Evolutionary conservation across 2,113 vertebrate species (phyloP), one percentile per base, ranked within the genome.

Genomic region (Parus major): DNA sequence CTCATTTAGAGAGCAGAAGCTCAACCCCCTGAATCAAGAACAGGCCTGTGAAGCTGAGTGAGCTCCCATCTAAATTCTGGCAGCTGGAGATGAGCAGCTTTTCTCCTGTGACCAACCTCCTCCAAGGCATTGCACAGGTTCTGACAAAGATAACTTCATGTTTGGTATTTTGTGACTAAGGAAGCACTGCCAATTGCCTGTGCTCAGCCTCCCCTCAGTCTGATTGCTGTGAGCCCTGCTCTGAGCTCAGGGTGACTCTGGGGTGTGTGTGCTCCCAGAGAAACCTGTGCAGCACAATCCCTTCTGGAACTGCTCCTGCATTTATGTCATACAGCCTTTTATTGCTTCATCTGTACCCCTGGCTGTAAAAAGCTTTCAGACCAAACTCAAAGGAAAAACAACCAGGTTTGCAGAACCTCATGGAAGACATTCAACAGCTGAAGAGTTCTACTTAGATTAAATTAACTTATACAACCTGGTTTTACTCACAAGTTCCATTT

Each of bases 311-410:
- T 56, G 60, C 23, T 52, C 59, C 10, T 46, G 28, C 41, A 17
- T 27, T 80, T 35, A 8, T 12, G 28, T 11, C 8, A 47, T 0
- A 5, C 1, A 1, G 29, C 2, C 3, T 83, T 49, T 47, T 18
- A 49, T 8, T 73, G 14, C 55, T 84, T 49, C 41, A 28, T 44
- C 46, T 69, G 15, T 12, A 50, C 10, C 50, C 7, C 50, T 49
- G 8, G 2, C n/a, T 52, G 47, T 15, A 86, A 55, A 47, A 33
- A 64, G 41, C 15, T 50, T 39, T 70, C 18, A 42, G 1, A 55
- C 4, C 21, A 71, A 90, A 41, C 36, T 17, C 46, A 29, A 46
- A 83, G 59, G n/a, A 57, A 61, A 86, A 39, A 0, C 56, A 55
- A 27, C 5, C 22, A 18, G 5, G 11, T 55, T 78, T 71, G 70